Conservation (phyloP, 2,888 invertebrate genomes). For the Frankliniella fusca region DNA sequence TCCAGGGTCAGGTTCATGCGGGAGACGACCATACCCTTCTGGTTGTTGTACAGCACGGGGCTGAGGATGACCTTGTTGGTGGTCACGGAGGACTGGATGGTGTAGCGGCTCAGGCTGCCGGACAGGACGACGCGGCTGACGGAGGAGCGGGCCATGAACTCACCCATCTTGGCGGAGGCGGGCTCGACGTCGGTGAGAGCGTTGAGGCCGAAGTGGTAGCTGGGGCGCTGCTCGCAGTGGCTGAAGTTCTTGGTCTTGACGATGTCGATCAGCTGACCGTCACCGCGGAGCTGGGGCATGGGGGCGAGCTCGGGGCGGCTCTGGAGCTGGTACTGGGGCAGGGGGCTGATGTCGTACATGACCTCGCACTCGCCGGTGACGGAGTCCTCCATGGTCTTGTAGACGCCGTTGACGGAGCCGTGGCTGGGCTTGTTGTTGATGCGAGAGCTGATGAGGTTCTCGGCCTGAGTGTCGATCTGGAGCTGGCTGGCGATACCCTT, state of each 20-base stretch:
- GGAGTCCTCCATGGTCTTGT: constrained; percentile 66
- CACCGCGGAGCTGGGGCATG: constrained; percentile 47
- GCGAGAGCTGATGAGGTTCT: constrained; percentile 52
- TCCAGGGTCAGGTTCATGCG: constrained; percentile 54
- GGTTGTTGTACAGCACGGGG: constrained; percentile 52
- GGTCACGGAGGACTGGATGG: constrained; percentile 62
- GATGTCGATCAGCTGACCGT: constrained; percentile 55
- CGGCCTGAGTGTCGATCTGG: constrained; percentile 61
- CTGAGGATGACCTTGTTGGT: constrained; percentile 49
- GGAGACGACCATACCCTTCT: constrained; percentile 61
- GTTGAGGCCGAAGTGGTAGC: constrained; percentile 62
- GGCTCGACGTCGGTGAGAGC: constrained; percentile 54
- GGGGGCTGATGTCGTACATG: constrained; percentile 62
- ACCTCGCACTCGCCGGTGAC: constrained; percentile 67
- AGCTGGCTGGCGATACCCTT: constrained; percentile 66
- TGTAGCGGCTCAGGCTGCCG: constrained; percentile 54
- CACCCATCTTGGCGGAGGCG: constrained; percentile 50
- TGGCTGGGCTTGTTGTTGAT: constrained; percentile 48
- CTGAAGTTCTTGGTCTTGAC: constrained; percentile 64
- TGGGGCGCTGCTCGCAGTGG: constrained; percentile 58
- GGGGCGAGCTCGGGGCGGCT: constrained; percentile 54
- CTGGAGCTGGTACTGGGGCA: constrained; percentile 55
- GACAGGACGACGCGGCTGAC: constrained; percentile 56
- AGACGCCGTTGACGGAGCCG: constrained; percentile 54
- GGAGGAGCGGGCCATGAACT: constrained; percentile 55